These are phyloP conservation scores for Magallana gigas DNA, from an alignment of 1,140 invertebrate species.

Conservation along the genomic window DNA sequence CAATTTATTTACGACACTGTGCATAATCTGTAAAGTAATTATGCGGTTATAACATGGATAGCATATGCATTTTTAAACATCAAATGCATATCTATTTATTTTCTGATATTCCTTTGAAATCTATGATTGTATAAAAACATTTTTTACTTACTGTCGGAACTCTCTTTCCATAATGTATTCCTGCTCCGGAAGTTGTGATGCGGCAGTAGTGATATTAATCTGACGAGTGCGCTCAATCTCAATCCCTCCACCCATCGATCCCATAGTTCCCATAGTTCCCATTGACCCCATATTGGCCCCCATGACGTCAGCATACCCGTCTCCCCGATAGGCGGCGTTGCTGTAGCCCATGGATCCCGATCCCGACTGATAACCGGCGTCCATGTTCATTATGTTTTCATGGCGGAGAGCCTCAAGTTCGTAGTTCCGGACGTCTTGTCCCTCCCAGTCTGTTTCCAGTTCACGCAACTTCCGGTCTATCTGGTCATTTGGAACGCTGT, in stretches of 20 bases:
- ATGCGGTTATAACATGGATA: too few species aligned
- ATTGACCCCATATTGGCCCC: background rate
- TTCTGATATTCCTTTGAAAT: too few species aligned
- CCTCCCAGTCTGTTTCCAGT: slow-evolving; percentile 52
- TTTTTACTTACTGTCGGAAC: slow-evolving; percentile 46
- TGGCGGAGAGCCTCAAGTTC: slow-evolving; percentile 17
- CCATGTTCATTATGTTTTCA: slow-evolving; percentile 13
- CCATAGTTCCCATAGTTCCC: slow-evolving; percentile 19
- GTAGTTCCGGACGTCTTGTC: slow-evolving; percentile 42
- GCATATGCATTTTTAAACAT: too few species aligned
- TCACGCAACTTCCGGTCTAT: slow-evolving; percentile 47
- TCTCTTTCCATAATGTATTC: slow-evolving; percentile 57
- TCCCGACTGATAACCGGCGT: slow-evolving; percentile 3
- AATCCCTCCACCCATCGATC: slow-evolving; percentile 36
- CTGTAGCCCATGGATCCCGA: slow-evolving; percentile 16
- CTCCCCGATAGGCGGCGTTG: slow-evolving; percentile 16
- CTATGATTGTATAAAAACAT: too few species aligned
- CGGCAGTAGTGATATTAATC: slow-evolving; percentile 50
- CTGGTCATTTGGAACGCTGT: slow-evolving; percentile 52
- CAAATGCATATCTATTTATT: too few species aligned
- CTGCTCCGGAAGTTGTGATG: slow-evolving; percentile 50
- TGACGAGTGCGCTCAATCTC: slow-evolving; percentile 54
- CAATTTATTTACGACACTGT: too few species aligned
- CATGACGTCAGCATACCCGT: background rate
- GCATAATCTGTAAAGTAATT: too few species aligned